Base-by-base conservation (phyloP, 1,140 invertebrate species). In the Stegodyphus mimosarum region DNA sequence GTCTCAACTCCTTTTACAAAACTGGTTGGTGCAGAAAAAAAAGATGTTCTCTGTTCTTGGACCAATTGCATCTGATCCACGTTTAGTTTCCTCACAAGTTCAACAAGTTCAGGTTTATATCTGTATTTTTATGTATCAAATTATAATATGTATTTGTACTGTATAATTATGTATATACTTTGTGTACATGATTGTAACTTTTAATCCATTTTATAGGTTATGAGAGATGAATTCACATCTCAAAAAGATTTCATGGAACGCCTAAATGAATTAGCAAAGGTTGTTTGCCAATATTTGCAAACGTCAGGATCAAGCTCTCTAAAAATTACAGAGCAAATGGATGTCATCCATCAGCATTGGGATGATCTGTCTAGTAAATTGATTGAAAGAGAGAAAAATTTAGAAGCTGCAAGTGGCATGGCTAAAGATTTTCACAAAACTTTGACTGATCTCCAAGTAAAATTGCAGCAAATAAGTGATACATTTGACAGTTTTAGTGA, bases 21-120 rank as follows among this genome's bases (percentile, higher is more conserved):
- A 93, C 33, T 99, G 97, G 97, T 91, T 99, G 10, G 93, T 93
- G 52, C 95, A 96, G 83, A 99, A 99, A 90, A 97, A 98, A 88
- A 95, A 96, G 87, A 98, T 99, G 97, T 92, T 99, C 90, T 94
- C 94, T 6, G 97, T 97, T 0, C 92, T 99, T 0, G 97, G 97
- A 48, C 97, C 97, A 0, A 97, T 99, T 88, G 97, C 96, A 0
- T 95, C 96, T 1, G 97, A 99, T 90, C 96, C 97, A 0, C 92
- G 96, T 71, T 96, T 98, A 94, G 96, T 98, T 0, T 95, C 97
- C 87, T 97, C 95, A 87, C 97, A 99, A 92, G 94, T 97, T 33
- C 96, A 98, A 90, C 96, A 98, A 92, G 89, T 91, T 13, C 87
- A 89, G 92, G 96, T 50, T 18, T 73, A 60, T 60, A 60, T 15